A percentile compares a stretch with the other conserved stretches of the same genome.
Conservation (phyloP, 2,113 vertebrate species). For the Sinocyclocheilus anophthalmus region DNA sequence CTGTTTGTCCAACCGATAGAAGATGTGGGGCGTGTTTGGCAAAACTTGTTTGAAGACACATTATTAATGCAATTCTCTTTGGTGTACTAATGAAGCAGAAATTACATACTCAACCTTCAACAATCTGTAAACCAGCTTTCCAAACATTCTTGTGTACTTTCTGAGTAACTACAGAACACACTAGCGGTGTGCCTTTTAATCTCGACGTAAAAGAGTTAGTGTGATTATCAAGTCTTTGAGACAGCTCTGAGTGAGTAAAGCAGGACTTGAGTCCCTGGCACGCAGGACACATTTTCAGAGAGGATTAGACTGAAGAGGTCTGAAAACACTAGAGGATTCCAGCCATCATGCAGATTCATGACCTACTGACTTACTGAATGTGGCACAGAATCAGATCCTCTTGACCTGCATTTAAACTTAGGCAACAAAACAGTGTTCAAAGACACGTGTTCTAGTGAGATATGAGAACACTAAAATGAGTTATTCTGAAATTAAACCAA, state of each 20-base stretch:
- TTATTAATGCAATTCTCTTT: background rate
- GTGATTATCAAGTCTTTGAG: constrained; percentile 14
- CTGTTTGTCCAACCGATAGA: too few relatives aligned
- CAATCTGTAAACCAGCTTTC: background rate
- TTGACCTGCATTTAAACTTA: constrained; percentile 31
- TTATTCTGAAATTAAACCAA: too few relatives aligned
- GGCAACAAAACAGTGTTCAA: background rate
- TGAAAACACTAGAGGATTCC: constrained; percentile 58
- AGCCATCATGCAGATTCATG: constrained; percentile 51
- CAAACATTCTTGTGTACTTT: background rate
- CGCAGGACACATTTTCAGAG: constrained; percentile 49
- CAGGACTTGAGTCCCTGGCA: constrained; percentile 17
- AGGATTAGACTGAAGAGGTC: constrained; percentile 60
- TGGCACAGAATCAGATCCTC: constrained; percentile 30
- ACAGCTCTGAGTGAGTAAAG: constrained; percentile 18
- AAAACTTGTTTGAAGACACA: background rate
- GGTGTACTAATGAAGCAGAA: background rate
- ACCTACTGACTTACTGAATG: constrained; percentile 51
- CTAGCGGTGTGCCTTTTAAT: background rate
- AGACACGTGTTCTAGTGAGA: background rate
- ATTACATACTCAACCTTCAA: background rate
- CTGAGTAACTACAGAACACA: background rate
- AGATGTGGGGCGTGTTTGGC: background rate
- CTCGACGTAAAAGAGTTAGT: background rate
- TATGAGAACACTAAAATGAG: too few relatives aligned